Base-by-base conservation (phyloP, 1,140 invertebrate genomes). In the Coptotermes formosanus region DNA sequence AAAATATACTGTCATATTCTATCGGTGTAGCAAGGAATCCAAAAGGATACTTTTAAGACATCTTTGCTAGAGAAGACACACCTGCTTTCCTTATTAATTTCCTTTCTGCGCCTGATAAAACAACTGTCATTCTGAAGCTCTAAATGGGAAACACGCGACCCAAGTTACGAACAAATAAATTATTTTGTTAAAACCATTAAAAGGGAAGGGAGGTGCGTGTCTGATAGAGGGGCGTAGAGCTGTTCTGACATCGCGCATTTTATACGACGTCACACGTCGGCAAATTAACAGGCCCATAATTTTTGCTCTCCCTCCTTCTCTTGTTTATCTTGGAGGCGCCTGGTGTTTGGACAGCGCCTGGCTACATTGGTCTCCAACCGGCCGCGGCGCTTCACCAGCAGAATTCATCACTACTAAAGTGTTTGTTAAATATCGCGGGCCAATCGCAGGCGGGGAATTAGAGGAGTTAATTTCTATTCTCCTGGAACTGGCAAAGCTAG, bases 261-360 rank as follows among this genome's bases (percentile, higher is more conserved):
- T 55, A 55, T 55, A 45, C 48, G 84, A 38, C 43, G 48, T n/a
- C 38, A 59, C 38, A n/a, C 52, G 84, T 85, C 84, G 84, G 48
- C 84, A 85, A 85, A 85, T 85, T 85, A 85, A 85, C 84, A 55
- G 38, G 23, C 11, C 59, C n/a, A 85, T 85, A 85, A 85, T 85
- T 85, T 30, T 30, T 25, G n/a, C 16, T n/a, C 64, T 45, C 44
- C 16, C 82, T 16, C 32, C 2, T 82, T 45, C 16, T 45, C 82
- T 25, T 83, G 82, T 83, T 83, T 83, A 83, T 30, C 82, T 83
- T 83, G 82, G 82, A 83, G 82, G 44, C 48, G 44, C 9, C 82
- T n/a, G 82, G 9, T 83, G 82, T 83, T 83, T 83, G 82, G 44
- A 55, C 82, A 32, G 82, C 23, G 82, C 23, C n/a, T 8, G 52